phyloP scores from a whole-genome alignment of 1,140 invertebrate species.

The Prorops nasuta region DNA sequence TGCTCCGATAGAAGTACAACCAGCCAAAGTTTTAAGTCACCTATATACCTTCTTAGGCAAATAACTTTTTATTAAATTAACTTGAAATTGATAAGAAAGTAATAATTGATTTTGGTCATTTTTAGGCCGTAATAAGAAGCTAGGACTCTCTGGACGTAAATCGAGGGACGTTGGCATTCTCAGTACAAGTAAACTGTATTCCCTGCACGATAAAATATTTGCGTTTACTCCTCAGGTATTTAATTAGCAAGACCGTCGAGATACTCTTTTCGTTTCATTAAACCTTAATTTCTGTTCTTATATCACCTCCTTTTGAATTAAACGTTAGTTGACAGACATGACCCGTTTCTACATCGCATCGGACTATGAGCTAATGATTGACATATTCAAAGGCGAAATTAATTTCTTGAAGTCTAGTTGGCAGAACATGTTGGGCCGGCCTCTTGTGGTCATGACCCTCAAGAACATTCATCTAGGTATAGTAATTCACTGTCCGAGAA shows the following conservation, averaged over 20 bases:
- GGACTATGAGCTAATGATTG: conserved; percentile 94
- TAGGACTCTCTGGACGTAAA: conserved; percentile 89
- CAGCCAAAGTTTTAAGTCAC: conserved; percentile 90
- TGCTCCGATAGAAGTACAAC: conserved; percentile 92
- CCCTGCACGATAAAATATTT: conserved; percentile 92
- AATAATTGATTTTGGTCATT: not conserved
- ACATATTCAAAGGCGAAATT: conserved; percentile 94
- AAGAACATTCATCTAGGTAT: conserved; percentile 91
- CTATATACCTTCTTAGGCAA: conserved; percentile 92
- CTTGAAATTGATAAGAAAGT: not conserved
- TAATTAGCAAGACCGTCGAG: not conserved
- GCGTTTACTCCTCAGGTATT: conserved; percentile 97
- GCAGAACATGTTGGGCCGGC: conserved; percentile 91
- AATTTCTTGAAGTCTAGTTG: conserved; percentile 95
- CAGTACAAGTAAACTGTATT: conserved; percentile 98
- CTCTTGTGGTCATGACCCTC: conserved; percentile 84
- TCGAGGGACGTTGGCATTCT: conserved; percentile 95
- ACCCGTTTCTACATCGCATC: conserved; percentile 95
- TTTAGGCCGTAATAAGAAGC: conserved; percentile 85
- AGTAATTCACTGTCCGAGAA: conserved; percentile 34
- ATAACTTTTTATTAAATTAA: not conserved
- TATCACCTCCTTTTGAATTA: conserved; percentile 34
- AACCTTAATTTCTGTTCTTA: conserved; percentile 27
- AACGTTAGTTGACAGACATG: conserved; percentile 89
- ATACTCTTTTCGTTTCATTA: conserved; percentile 8